Evolutionary conservation across 2,113 vertebrate genomes (phyloP).

Genomic region (Phyllostomus discolor): DNA sequence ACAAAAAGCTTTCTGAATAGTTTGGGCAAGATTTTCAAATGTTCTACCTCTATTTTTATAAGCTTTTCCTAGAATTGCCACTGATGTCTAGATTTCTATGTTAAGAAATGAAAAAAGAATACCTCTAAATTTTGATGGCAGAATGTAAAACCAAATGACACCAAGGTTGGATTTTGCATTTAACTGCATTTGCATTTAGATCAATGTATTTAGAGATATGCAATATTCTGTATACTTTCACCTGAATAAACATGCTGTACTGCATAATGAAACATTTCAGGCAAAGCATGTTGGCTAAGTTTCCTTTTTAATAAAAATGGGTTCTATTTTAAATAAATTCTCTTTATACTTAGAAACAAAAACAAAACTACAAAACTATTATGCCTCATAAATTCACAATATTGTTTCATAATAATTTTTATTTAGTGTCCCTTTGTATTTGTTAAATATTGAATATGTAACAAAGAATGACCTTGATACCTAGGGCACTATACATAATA

Average conservation of each 20-base stretch:
- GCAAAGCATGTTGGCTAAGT: neutral
- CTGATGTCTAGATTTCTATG: conserved; percentile 60
- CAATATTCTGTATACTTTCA: conserved; percentile 53
- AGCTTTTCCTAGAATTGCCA: conserved; percentile 28
- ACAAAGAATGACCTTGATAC: neutral
- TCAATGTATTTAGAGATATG: conserved; percentile 56
- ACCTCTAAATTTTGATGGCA: conserved; percentile 59
- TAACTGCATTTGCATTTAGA: conserved; percentile 73
- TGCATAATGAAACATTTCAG: conserved; percentile 59
- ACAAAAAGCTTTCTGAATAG: neutral
- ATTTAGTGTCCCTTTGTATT: neutral
- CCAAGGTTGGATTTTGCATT: conserved; percentile 57
- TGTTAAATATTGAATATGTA: neutral
- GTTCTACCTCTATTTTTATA: neutral
- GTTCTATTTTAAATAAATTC: conserved; percentile 5
- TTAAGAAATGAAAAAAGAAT: conserved; percentile 58
- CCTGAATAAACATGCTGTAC: conserved; percentile 37
- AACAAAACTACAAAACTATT: conserved; percentile 11
- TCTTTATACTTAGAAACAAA: conserved; percentile 39
- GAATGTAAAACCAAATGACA: conserved; percentile 56
- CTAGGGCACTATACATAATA: neutral
- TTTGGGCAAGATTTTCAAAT: conserved; percentile 36
- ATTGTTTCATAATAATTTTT: neutral
- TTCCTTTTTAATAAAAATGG: conserved; percentile 49
- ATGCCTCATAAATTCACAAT: neutral